Evolutionary conservation across 2,113 vertebrate genomes (phyloP).

Genomic region (Lepus timidus): DNA sequence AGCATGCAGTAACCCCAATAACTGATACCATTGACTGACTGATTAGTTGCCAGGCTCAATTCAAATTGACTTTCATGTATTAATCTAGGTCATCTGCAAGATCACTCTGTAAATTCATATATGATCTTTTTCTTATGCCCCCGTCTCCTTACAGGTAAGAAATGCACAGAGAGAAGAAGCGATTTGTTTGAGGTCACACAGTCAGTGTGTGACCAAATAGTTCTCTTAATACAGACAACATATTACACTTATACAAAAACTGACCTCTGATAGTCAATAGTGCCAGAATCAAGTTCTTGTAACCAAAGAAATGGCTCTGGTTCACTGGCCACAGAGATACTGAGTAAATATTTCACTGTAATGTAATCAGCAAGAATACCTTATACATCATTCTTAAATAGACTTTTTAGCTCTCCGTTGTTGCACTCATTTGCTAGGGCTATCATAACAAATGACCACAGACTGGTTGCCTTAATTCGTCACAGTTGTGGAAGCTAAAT

Average conservation of each 20-base stretch:
- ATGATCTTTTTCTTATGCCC: background rate
- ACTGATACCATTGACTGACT: background rate
- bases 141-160: constrained; percentile 16
- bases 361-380: background rate
- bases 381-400: background rate
- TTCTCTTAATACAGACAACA: background rate
- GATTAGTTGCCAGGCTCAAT: background rate
- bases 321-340: background rate
- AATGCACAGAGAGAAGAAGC: background rate
- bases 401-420: background rate
- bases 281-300: background rate
- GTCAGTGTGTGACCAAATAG: background rate
- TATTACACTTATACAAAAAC: background rate
- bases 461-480: background rate
- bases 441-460: background rate
- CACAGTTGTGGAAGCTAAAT: background rate
- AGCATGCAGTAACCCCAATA: background rate
- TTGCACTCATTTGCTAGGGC: background rate
- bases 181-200: background rate
- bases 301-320: background rate
- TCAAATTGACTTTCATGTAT: background rate
- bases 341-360: background rate
- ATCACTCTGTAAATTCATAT: background rate
- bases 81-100: background rate
- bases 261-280: background rate